phyloP scores from a whole-genome alignment of 2,113 vertebrate genomes.

The Phaetusa simplex region DNA sequence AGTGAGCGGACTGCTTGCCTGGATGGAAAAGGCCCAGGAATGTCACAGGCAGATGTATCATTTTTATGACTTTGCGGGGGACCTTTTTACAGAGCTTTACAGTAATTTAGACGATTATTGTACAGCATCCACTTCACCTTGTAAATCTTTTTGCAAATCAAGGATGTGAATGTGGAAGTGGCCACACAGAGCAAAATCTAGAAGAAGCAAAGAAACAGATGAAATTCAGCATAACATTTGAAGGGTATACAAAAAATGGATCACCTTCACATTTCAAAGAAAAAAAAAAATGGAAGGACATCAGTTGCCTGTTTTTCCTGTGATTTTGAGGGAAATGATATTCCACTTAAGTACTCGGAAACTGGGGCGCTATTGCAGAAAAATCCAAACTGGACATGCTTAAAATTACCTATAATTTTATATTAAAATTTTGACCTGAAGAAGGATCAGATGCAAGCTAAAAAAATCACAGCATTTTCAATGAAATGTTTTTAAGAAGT shows the following conservation, averaged over 20 bases:
- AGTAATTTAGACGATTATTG: neutral
- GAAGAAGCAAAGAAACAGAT: neutral
- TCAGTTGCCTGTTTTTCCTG: neutral
- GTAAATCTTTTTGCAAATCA: neutral
- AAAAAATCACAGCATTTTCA: neutral
- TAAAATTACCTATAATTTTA: neutral
- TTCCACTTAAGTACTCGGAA: neutral
- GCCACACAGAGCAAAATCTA: neutral
- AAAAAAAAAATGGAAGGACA: neutral
- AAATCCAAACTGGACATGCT: neutral
- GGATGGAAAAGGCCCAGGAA: slow-evolving; percentile 1
- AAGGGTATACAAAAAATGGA: neutral
- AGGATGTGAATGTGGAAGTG: neutral
- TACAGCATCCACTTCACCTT: neutral
- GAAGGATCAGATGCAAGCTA: neutral
- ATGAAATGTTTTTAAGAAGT: rapidly evolving
- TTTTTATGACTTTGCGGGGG: slow-evolving; percentile 44
- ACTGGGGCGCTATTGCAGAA: neutral
- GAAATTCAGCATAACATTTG: neutral
- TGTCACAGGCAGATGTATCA: slow-evolving; percentile 13
- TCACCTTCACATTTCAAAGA: neutral
- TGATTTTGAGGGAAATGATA: neutral
- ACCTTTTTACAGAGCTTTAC: neutral
- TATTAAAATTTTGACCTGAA: neutral
- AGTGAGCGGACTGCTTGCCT: neutral